Base-by-base conservation (phyloP, 2,797 vertebrate genomes). In the Nannoperca australis region DNA sequence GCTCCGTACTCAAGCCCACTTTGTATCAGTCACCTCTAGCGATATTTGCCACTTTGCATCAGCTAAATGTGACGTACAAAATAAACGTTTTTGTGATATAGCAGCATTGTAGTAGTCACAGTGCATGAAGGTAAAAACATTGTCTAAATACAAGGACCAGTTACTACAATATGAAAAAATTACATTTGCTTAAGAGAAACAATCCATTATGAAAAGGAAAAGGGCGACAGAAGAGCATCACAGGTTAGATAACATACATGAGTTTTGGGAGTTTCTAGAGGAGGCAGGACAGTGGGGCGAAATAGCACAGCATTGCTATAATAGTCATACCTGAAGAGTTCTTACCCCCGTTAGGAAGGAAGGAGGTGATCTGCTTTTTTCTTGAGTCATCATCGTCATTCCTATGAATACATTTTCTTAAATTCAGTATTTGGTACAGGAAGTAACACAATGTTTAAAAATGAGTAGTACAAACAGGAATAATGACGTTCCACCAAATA, bases 151-250 rank as follows among this genome's bases (percentile, higher is more conserved):
- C 89, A 81, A 90, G 86, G 85, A 91, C 79, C 72, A 66, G 85
- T 69, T 86, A 92, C 89, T 82, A 93, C 90, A 92, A 93, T 93
- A 94, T 93, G 89, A 95, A 95, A 94, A 94, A 93, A 92, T 91
- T 93, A 91, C 90, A 89, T 91, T 77, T 90, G 87, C 69, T 88
- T 76, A 84, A 91, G 88, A 91, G 76, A 91, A 88, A 87, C 61
- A 82, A 83, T 91, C 85, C 82, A 81, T 87, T 83, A 87, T 82
- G 88, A 88, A 93, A 92, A 84, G 88, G 76, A 71, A 75, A 42
- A 44, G 64, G 69, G 73, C 11, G 76, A 64, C 73, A 82, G 85
- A 79, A 82, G 79, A 82, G 80, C 70, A 79, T 88, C 80, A 90
- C 84, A 90, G 89, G 85, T 82, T 76, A 34, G 70, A 69, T 87